These are phyloP conservation scores for Nothoprocta pentlandii DNA, from an alignment of 2,113 vertebrate species.

Conservation along the genomic window DNA sequence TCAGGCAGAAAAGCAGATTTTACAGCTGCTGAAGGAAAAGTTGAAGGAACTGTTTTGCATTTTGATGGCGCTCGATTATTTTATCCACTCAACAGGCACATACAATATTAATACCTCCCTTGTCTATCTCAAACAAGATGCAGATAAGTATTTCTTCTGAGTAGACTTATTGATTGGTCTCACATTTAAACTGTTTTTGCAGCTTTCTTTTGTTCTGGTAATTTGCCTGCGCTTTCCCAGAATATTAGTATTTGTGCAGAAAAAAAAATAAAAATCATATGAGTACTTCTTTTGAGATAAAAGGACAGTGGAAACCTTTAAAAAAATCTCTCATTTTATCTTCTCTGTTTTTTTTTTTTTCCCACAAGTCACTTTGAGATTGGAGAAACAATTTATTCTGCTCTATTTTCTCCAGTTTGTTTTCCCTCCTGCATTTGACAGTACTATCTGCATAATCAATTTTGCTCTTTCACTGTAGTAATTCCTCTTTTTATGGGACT, in stretches of 20 bases:
- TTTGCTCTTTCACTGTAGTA: conserved; percentile 43
- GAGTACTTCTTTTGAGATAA: not conserved
- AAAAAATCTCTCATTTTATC: not conserved
- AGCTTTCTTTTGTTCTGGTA: not conserved
- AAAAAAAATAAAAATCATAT: not conserved
- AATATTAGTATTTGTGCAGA: not conserved
- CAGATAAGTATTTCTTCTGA: conserved; percentile 36
- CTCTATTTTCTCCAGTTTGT: conserved; percentile 45
- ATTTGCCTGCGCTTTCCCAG: not conserved
- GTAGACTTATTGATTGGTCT: conserved; percentile 20
- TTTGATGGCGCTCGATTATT: conserved; percentile 54
- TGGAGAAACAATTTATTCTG: conserved; percentile 50
- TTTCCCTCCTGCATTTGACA: conserved; percentile 37
- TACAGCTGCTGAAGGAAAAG: not conserved
- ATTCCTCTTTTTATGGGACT: conserved; percentile 55
- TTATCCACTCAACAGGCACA: conserved; percentile 25
- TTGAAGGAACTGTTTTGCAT: conserved; percentile 21
- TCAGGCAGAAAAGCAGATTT: not conserved
- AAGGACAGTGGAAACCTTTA: not conserved
- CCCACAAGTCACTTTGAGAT: not conserved
- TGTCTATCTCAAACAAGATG: conserved; percentile 34
- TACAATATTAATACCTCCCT: conserved; percentile 48
- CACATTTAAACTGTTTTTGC: not conserved
- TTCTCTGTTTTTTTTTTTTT: not conserved
- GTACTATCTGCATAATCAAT: conserved; percentile 54